phyloP scores from a whole-genome alignment of 1,140 invertebrate genomes.

The Cydia splendana region DNA sequence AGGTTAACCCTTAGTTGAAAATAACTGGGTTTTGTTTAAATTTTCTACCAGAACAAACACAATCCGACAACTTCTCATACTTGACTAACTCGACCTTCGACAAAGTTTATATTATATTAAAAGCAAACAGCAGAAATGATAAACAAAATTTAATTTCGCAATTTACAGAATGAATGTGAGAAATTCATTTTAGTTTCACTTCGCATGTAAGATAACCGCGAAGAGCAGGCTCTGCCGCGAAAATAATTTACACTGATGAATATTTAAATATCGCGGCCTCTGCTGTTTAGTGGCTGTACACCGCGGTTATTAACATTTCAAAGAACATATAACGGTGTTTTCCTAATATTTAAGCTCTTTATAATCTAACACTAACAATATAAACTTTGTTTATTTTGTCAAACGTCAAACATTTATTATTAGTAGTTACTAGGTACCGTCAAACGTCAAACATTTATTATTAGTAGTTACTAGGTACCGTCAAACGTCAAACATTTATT shows the following conservation, averaged over 20 bases:
- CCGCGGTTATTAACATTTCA: neutral
- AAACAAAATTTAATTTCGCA: neutral
- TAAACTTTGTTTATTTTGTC: neutral
- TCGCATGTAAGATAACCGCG: neutral
- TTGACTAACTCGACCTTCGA: too few species aligned
- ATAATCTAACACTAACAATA: neutral
- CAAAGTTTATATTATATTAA: neutral
- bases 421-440: too few species aligned
- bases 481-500: too few species aligned
- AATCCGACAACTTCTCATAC: too few species aligned
- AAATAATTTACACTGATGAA: conserved; percentile 17
- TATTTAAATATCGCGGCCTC: conserved; percentile 8
- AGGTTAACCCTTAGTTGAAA: too few species aligned
- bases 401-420: too few species aligned
- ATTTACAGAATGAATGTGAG: neutral
- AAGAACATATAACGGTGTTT: neutral
- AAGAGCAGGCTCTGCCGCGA: neutral
- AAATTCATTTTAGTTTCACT: conserved; percentile 2
- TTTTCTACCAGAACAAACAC: too few species aligned
- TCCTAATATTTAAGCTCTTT: neutral
- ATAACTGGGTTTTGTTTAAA: too few species aligned
- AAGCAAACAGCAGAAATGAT: neutral
- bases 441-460: too few species aligned
- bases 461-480: too few species aligned
- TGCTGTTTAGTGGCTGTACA: neutral